These are phyloP conservation scores for Eulacestoma nigropectus DNA, from an alignment of 2,113 vertebrate genomes.

Conservation along the genomic window DNA sequence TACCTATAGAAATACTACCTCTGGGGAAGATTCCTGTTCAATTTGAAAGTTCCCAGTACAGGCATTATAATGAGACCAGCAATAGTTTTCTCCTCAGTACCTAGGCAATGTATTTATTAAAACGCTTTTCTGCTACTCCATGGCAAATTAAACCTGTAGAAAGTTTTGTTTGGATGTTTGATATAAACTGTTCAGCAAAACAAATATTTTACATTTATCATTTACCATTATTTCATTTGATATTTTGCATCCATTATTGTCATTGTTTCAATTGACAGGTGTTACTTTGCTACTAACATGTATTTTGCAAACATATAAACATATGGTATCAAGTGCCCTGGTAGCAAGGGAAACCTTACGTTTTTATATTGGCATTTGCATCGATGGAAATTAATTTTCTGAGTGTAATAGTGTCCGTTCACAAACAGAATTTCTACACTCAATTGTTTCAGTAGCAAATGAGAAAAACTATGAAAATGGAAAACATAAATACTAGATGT, in stretches of 20 bases:
- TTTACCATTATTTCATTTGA: not conserved
- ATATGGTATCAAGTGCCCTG: not conserved
- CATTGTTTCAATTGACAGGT: not conserved
- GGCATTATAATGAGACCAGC: not conserved
- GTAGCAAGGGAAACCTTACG: not conserved
- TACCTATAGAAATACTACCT: not conserved
- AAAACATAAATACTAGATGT: not conserved
- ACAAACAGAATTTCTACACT: not conserved
- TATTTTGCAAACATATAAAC: not conserved
- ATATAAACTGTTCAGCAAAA: not conserved
- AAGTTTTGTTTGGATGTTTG: not conserved
- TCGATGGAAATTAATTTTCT: not conserved
- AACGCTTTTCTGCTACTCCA: not conserved
- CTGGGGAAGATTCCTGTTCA: not conserved
- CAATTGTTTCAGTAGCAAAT: not conserved
- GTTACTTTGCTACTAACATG: not conserved
- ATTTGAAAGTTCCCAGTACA: not conserved
- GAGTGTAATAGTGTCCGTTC: not conserved
- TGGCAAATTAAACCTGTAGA: not conserved
- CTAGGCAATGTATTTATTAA: not conserved
- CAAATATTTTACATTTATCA: not conserved
- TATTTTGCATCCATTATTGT: not conserved
- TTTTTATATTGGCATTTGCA: not conserved
- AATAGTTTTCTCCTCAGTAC: not conserved
- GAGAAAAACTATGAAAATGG: not conserved